Evolutionary conservation across 1,140 invertebrate species (phyloP), one percentile per base, ranked within the genome.

Genomic region (Drosophila tsacasi): DNA sequence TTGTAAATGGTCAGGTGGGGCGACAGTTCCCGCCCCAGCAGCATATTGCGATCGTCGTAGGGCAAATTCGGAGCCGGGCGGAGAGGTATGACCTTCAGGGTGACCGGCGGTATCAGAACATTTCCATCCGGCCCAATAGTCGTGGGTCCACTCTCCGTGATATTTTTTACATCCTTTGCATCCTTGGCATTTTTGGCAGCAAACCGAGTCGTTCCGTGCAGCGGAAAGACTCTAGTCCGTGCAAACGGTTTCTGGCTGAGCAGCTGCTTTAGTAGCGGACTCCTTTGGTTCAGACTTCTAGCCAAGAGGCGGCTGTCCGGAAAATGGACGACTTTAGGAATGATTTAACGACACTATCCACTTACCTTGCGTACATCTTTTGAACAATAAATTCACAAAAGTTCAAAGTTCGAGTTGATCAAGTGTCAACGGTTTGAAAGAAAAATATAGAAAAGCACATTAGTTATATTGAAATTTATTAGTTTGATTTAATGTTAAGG

Each of bases 1-100:
- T 96, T 94, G 89, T 98, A 98, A 81, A 98, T 98, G 3, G 95
- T 95, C 13, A 98, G 93, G 94, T 98, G 97, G 10, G 98, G 98
- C 10, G 97, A 98, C 83, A 97, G 83, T 0, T 96, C 96, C 60
- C 98, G 93, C 52, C 95, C 94, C 0, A 97, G 83, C 58, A 94
- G 93, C 68, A 94, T 93, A 92, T 97, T 97, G 74, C 94, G 95
- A 25, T 96, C 94, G 74, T 95, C 95, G 79, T 96, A 95, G 23
- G 93, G 89, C 79, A 95, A 15, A 17, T 46, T 50, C 1, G 55
- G 47, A 3, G 52, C 39, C 2, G 15, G 19, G 0, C 44, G 6
- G 12, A 42, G 47, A 2, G 68, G 72, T 5, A 89, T 40, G 0
- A 87, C 32, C 8, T 68, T 66, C 12, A 87, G 23, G 23, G 57